Evolutionary conservation across 2,797 vertebrate species (phyloP).

Genomic region (Eupleurogrammus muticus): DNA sequence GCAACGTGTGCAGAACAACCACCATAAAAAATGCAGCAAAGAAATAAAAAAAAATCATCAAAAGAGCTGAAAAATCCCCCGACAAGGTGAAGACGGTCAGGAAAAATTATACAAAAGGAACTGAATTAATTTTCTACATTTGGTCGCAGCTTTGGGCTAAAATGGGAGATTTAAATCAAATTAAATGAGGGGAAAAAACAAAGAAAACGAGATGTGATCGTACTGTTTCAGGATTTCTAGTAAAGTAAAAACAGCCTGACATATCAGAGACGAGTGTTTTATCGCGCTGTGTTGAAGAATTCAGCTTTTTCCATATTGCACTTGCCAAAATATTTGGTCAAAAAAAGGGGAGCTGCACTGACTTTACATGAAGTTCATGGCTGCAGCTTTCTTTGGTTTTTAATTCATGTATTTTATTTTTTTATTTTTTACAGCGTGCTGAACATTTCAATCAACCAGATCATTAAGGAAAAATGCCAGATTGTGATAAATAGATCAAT

Average conservation of each 20-base stretch:
- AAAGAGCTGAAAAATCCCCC: conserved; percentile 44
- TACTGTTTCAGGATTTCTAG: not conserved
- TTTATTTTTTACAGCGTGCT: conserved; percentile 22
- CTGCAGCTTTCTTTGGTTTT: conserved; percentile 60
- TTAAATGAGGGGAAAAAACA: conserved; percentile 26
- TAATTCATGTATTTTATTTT: conserved; percentile 27
- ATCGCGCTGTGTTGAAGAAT: conserved; percentile 9
- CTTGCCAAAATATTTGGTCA: conserved; percentile 69
- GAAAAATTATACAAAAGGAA: conserved; percentile 50
- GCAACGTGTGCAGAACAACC: conserved; percentile 50
- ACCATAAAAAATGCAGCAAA: conserved; percentile 42
- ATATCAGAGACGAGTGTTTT: conserved; percentile 6
- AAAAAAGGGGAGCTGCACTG: conserved; percentile 35
- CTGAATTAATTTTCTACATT: conserved; percentile 55
- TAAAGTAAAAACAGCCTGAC: conserved; percentile 25
- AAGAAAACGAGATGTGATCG: conserved; percentile 21
- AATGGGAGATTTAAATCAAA: conserved; percentile 42
- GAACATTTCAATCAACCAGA: not conserved
- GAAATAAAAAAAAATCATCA: conserved; percentile 25
- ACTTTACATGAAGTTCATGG: not conserved
- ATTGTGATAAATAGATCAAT: not conserved
- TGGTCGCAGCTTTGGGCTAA: conserved; percentile 44
- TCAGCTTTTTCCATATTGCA: conserved; percentile 69
- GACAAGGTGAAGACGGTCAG: conserved; percentile 46
- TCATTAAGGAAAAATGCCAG: conserved; percentile 21